Conservation (phyloP, 2,888 invertebrate species). For the Nineta flava region DNA sequence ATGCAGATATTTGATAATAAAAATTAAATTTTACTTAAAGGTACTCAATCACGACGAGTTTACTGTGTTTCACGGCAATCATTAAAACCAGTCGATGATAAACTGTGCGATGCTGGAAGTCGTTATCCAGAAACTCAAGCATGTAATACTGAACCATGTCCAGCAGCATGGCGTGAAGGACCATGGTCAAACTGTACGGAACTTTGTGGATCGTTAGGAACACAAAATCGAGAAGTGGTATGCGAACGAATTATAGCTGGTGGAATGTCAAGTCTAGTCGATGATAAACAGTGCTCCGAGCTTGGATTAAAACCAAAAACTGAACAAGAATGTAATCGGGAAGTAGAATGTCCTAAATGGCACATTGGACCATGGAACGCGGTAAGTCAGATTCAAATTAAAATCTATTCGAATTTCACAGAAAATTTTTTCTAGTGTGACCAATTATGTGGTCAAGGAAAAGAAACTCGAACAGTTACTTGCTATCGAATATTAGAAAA, state of each 20-base stretch:
- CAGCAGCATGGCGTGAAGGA: conserved; percentile 62
- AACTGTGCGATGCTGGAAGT: conserved; percentile 60
- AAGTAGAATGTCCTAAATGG: conserved; percentile 71
- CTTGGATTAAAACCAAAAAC: conserved; percentile 53
- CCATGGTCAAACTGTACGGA: conserved; percentile 72
- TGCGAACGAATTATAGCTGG: conserved; percentile 67
- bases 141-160: conserved; percentile 64
- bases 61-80: conserved; percentile 63
- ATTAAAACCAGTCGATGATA: conserved; percentile 51
- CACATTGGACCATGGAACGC: conserved; percentile 81
- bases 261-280: conserved; percentile 53
- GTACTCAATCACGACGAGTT: conserved; percentile 59
- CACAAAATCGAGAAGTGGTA: conserved; percentile 50
- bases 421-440: conserved; percentile 45
- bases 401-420: background rate
- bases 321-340: conserved; percentile 57
- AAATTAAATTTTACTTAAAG: conserved; percentile 26
- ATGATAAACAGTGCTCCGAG: conserved; percentile 55
- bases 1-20: background rate
- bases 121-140: conserved; percentile 54
- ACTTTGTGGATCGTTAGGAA: conserved; percentile 63
- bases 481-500: conserved; percentile 53
- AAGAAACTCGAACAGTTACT: conserved; percentile 60
- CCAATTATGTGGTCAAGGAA: conserved; percentile 80
- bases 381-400: conserved; percentile 32